Evolutionary conservation across 2,797 vertebrate genomes (phyloP), one percentile per base, ranked within the genome.

Genomic region (Emys orbicularis): DNA sequence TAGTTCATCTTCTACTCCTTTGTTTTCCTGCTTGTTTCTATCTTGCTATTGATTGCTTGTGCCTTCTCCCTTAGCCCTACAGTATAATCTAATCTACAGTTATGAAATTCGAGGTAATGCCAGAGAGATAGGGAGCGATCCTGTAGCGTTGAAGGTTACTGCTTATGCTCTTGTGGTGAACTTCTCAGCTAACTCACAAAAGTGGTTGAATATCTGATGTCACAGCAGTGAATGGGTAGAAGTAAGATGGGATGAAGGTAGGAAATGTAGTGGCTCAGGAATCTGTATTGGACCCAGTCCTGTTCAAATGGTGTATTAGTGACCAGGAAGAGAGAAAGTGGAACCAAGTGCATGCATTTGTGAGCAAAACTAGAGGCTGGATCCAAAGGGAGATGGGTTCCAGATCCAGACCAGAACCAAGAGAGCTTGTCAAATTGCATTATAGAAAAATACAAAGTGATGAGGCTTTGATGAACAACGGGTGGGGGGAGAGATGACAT

Each of bases 11-110:
- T 49, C 52, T 10, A 68, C 79, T 29, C 27, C 52, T 53, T 34
- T 41, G 56, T 65, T 76, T 61, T 87, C 44, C 1, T 2, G 50
- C 41, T 21, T 81, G 4, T n/a, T 86, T 95, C 59, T 77, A 12
- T 59, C 72, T 56, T 88, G 79, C 86, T 82, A 44, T 82, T 44
- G 89, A 85, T 83, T 41, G 72, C 81, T 87, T 90, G 84, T 86
- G 84, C 44, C 56, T 83, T 79, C 54, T 87, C 87, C 34, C 52
- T 65, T 37, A 79, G 31, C 41, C 44, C 89, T 82, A 41, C 34
- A 37, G 18, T 88, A 12, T 34, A 59, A 90, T 89, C 49, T 89
- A 83, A 94, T 95, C 59, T 52, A 85, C 86, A 84, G 47, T 84
- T 93, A 87, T 2, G 41, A 90, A 87, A 93, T 84, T 88, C n/a